Evolutionary conservation across 2,113 vertebrate genomes (phyloP), one percentile per base, ranked within the genome.

Genomic region (Sterna hirundo): DNA sequence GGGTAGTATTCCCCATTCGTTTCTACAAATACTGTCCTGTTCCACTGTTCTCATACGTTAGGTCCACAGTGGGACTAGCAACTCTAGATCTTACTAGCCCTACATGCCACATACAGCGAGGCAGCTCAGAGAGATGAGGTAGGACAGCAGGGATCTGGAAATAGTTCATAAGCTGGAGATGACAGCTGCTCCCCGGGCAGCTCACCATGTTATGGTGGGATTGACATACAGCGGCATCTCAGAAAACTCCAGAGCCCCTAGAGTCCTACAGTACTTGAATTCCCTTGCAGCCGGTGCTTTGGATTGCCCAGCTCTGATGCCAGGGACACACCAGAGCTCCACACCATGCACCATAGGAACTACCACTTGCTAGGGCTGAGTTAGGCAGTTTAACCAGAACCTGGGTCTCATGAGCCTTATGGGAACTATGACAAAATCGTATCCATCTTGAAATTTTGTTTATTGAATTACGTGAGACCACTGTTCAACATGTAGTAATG

Each of bases 91-190:
- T 75, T 74, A 17, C 46, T 17, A 61, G 64, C 38, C 51, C n/a
- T 20, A 46, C 5, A 32, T 0, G 0, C 15, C 70, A 55, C 38
- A 68, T 29, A 44, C 19, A 2, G 1, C 3, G 0, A 14, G 4
- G 23, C 49, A 77, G 30, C 42, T 62, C 68, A 38, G 60, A 80
- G 49, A 74, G 42, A 66, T 44, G 34, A 85, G 42, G 38, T 1
- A 69, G 58, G 44, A 86, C 34, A 74, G 54, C 40, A 38, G 27
- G 30, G 42, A 77, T 54, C 27, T 42, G 51, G 46, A 71, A 92
- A 32, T 3, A 40, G 51, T n/a, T 79, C 49, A 51, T 47, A 55
- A 47, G 17, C 42, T 75, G 36, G 18, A 61, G 71, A 38, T 62
- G n/a, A 80, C 46, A 88, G 51, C 46, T 70, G 42, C 22, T 77